phyloP scores from a whole-genome alignment of 2,797 vertebrate genomes.

The Notoglanidium macrostoma region DNA sequence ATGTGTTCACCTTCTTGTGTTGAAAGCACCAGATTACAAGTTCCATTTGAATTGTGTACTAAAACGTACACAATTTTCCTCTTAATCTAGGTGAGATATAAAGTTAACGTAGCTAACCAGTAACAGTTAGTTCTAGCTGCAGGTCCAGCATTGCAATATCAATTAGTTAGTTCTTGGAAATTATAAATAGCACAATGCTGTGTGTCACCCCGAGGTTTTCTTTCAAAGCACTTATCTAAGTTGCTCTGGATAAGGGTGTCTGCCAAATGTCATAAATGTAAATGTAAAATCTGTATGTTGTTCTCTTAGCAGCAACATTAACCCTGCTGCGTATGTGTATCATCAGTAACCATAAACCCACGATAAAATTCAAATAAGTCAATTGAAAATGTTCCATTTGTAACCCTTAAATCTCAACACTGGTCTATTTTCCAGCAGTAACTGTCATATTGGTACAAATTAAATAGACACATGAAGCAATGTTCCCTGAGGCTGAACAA shows the following conservation, averaged over 20 bases:
- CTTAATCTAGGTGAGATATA: neutral
- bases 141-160: neutral
- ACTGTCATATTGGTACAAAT: constrained; percentile 72
- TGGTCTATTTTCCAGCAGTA: constrained; percentile 62
- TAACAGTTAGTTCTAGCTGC: neutral
- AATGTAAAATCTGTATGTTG: neutral
- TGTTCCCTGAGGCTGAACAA: constrained; percentile 72
- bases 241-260: no score
- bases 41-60: neutral
- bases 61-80: neutral
- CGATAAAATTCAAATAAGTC: neutral
- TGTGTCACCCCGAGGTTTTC: no score
- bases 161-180: neutral
- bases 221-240: no score
- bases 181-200: neutral
- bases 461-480: constrained; percentile 63
- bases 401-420: constrained; percentile 58
- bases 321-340: neutral
- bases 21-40: neutral
- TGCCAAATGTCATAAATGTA: no score
- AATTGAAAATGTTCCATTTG: neutral
- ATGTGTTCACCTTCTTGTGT: neutral
- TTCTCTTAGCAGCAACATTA: neutral
- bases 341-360: neutral
- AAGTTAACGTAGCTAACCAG: neutral